Conservation (phyloP, 2,888 invertebrate species). For the Acleris emargana region DNA sequence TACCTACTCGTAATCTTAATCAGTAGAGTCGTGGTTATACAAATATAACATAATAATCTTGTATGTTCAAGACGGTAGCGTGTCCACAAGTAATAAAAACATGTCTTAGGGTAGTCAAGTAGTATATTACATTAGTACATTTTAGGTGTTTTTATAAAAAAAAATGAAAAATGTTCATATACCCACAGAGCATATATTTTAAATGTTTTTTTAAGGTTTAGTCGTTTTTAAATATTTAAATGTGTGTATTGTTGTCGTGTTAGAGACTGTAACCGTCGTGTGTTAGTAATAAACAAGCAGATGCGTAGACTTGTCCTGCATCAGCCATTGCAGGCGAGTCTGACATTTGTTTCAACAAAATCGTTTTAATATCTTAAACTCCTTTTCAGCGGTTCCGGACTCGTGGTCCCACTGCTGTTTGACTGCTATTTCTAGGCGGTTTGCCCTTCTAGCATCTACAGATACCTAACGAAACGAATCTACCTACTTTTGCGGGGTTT, state of each 20-base stretch:
- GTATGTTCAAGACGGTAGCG: conserved; percentile 38
- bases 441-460: too few relatives aligned
- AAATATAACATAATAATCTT: conserved; percentile 7
- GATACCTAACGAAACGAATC: too few relatives aligned
- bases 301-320: conserved; percentile 66
- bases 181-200: conserved; percentile 61
- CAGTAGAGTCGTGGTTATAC: conserved; percentile 37
- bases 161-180: conserved; percentile 70
- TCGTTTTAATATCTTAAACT: conserved; percentile 49
- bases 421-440: too few relatives aligned
- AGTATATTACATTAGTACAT: conserved; percentile 38
- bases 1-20: conserved; percentile 3
- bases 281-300: conserved; percentile 59
- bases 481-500: too few relatives aligned
- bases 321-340: conserved; percentile 76
- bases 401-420: too few relatives aligned
- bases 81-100: conserved; percentile 42
- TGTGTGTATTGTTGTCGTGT: conserved; percentile 45
- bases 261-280: conserved; percentile 43
- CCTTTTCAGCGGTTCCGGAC: too few relatives aligned
- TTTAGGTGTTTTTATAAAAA: conserved; percentile 75
- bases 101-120: conserved; percentile 33
- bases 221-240: conserved; percentile 34
- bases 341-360: conserved; percentile 62
- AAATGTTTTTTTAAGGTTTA: conserved; percentile 40